A percentile compares a stretch with the other conserved stretches of the same genome.
Evolutionary conservation across 2,888 invertebrate species (phyloP).

Genomic region (Tipula unca): DNA sequence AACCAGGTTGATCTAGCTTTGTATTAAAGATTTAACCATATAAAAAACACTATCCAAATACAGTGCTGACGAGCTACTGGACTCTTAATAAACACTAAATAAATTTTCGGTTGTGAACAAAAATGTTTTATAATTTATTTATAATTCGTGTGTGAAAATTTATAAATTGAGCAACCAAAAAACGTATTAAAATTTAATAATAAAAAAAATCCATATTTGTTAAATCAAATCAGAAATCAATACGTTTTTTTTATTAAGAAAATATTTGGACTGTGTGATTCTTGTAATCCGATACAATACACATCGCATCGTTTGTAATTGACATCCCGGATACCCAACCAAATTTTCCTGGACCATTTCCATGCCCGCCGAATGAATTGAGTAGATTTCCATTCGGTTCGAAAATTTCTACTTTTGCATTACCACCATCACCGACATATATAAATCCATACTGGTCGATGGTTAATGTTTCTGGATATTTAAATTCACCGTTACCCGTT

Average conservation of each 20-base stretch:
- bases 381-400: constrained; percentile 59
- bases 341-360: constrained; percentile 46
- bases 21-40: neutral
- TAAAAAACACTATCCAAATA: neutral
- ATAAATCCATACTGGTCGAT: constrained; percentile 66
- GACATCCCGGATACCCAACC: constrained; percentile 62
- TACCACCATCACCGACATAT: constrained; percentile 70
- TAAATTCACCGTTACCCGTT: constrained; percentile 57
- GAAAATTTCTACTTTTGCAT: constrained; percentile 67
- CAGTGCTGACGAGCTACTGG: neutral
- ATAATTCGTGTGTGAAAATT: neutral
- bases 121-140: neutral
- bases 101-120: neutral
- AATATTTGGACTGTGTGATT: constrained; percentile 45
- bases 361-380: constrained; percentile 53
- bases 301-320: constrained; percentile 51
- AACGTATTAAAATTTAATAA: neutral
- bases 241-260: constrained; percentile 28
- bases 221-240: neutral
- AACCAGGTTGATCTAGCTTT: constrained; percentile 1
- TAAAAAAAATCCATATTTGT: neutral
- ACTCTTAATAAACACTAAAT: neutral
- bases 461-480: constrained; percentile 63
- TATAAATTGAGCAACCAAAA: neutral
- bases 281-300: constrained; percentile 54